Conservation (phyloP, 1,140 invertebrate genomes). For the Drosophila orena region DNA sequence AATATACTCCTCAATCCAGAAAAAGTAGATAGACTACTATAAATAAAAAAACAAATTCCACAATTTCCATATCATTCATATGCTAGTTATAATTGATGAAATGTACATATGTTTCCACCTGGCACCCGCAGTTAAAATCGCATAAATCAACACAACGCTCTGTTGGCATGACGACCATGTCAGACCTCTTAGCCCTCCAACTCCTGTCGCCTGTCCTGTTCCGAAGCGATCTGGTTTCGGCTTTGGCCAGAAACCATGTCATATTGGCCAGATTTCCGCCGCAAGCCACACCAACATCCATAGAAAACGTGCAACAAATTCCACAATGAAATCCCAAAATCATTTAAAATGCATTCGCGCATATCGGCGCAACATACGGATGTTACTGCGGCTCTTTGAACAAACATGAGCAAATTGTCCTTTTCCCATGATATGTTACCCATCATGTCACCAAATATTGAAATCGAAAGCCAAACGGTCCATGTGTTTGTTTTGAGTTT, state of each 20-base stretch:
- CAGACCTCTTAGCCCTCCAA: conserved; percentile 33
- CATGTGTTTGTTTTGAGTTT: conserved; percentile 10
- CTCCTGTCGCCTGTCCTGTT: conserved; percentile 5
- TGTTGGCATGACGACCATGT: conserved; percentile 28
- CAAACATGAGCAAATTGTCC: conserved; percentile 21
- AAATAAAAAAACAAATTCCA: too few relatives aligned
- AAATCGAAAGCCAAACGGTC: conserved; percentile 19
- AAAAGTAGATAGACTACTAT: background rate
- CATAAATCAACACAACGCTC: conserved; percentile 42
- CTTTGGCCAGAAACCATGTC: conserved; percentile 33
- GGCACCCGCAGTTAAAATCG: conserved; percentile 2
- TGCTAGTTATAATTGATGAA: too few relatives aligned
- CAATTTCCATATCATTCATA: too few relatives aligned
- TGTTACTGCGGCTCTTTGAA: conserved; percentile 37
- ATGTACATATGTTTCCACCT: conserved; percentile 2
- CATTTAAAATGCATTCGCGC: conserved; percentile 35
- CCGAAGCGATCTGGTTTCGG: conserved; percentile 3
- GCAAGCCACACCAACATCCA: conserved; percentile 42
- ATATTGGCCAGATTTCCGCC: conserved; percentile 32
- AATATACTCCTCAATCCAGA: background rate
- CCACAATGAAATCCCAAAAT: conserved; percentile 43
- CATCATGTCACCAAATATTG: conserved; percentile 36
- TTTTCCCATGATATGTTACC: background rate
- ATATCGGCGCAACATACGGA: conserved; percentile 19
- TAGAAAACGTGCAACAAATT: conserved; percentile 35